Conservation (phyloP, 2,888 invertebrate genomes). For the Chrysomela aeneicollis region DNA sequence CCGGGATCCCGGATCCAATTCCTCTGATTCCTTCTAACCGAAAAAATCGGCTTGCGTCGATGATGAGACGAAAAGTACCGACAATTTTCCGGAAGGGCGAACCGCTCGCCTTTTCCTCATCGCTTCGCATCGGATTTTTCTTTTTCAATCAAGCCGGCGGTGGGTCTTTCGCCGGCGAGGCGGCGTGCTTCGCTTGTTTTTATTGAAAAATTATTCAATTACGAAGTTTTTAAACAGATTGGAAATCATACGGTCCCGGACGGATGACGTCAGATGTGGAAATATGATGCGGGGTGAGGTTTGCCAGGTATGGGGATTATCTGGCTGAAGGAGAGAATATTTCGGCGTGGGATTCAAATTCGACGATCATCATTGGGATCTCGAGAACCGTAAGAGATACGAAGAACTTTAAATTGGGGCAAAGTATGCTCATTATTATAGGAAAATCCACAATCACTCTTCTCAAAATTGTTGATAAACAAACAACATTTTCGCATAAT, state of each 20-base stretch:
- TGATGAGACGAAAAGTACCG: constrained; percentile 53
- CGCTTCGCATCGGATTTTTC: constrained; percentile 51
- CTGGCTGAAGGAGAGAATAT: no score
- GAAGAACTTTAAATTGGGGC: no score
- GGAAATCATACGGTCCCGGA: constrained; percentile 58
- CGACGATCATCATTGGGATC: no score
- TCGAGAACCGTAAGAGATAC: no score
- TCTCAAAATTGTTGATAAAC: no score
- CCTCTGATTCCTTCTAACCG: neutral
- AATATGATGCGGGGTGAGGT: neutral
- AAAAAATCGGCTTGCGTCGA: constrained; percentile 50
- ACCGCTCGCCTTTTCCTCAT: constrained; percentile 29
- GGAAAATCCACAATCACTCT: no score
- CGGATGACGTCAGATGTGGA: constrained; percentile 38
- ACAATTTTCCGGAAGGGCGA: constrained; percentile 54
- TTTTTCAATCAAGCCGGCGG: constrained; percentile 55
- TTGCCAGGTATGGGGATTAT: neutral
- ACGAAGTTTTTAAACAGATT: constrained; percentile 62
- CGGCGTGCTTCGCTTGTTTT: constrained; percentile 58
- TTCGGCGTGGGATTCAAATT: no score
- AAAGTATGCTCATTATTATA: no score
- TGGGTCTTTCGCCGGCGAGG: constrained; percentile 25
- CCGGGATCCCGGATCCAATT: neutral
- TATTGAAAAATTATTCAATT: constrained; percentile 63
- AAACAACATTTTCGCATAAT: no score